Evolutionary conservation across 1,140 invertebrate genomes (phyloP).

Genomic region (Antheraea pernyi): DNA sequence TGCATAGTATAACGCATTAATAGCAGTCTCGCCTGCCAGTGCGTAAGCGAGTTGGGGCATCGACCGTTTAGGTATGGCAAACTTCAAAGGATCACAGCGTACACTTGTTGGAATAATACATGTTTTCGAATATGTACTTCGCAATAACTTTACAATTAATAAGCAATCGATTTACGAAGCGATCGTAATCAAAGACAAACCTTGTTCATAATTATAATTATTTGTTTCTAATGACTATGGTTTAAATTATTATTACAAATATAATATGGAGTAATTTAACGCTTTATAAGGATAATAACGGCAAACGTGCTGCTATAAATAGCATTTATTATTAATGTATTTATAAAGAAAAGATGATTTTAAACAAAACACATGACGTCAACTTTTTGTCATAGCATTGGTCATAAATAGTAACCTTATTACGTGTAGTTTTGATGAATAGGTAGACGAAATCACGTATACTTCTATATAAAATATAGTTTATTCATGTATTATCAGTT

Average conservation of each 20-base stretch:
- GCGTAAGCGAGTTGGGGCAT: constrained; percentile 30
- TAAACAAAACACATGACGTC: not conserved
- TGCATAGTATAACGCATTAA: not conserved
- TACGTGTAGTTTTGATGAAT: too few species aligned
- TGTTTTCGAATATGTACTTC: not conserved
- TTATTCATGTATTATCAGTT: too few species aligned
- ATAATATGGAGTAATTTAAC: not conserved
- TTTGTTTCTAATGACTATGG: too few species aligned
- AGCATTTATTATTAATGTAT: too few species aligned
- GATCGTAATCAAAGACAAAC: too few species aligned
- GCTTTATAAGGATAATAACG: not conserved
- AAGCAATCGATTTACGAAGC: too few species aligned
- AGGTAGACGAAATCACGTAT: too few species aligned
- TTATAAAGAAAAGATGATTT: not conserved
- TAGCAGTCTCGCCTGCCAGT: constrained; percentile 25
- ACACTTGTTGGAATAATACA: not conserved
- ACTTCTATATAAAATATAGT: too few species aligned
- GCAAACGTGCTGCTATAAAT: not conserved
- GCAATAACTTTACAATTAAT: not conserved
- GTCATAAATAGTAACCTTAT: too few species aligned
- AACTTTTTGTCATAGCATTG: too few species aligned
- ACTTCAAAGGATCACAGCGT: constrained; percentile 13
- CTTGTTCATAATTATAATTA: too few species aligned
- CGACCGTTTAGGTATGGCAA: constrained; percentile 26
- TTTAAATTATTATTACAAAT: too few species aligned